Evolutionary conservation across 2,797 vertebrate genomes (phyloP), one percentile per base, ranked within the genome.

Genomic region (Paramormyrops hopkinsi): DNA sequence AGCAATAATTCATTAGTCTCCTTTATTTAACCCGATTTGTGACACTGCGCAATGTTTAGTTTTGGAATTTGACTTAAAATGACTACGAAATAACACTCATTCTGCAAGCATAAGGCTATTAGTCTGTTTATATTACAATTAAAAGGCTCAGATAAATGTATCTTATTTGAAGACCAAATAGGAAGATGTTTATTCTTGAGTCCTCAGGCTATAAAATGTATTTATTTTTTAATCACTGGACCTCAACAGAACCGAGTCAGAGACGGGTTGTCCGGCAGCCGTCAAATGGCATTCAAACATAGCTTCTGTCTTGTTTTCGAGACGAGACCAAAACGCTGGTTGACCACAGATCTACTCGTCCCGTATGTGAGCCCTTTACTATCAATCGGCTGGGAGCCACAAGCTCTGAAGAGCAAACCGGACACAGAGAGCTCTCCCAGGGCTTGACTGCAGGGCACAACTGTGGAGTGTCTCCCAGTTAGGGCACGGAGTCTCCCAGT

Each of bases 171-270:
- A 25, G 82, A 22, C 82, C 41, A 25, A 48, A 84, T 9, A 84
- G 6, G 22, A 22, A 46, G 82, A 84, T 48, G 82, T 84, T 22
- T 25, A 84, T 84, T 46, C 41, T 7, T 82, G 46, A 46, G 2
- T 46, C n/a, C 44, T 84, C 48, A 46, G 82, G 82, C 82, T 84
- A 44, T 25, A 84, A 84, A 84, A 84, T 25, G n/a, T 84, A n/a
- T 84, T 79, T 79, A 17, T 44, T 79, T 44, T 44, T 44, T 44
- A 41, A 79, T 41, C 2, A 83, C 79, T 9, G 44, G 79, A 7
- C 37, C 19, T 19, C 17, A n/a, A 83, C 3, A 84, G 79, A 25
- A 11, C n/a, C 2, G 17, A n/a, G 17, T 46, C 41, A 25, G 9
- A 22, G 22, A 14, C 12, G 62, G 0, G 54, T 59, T 59, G 54